These are phyloP conservation scores for Mellivora capensis DNA, from an alignment of 2,113 vertebrate genomes.

Conservation along the genomic window DNA sequence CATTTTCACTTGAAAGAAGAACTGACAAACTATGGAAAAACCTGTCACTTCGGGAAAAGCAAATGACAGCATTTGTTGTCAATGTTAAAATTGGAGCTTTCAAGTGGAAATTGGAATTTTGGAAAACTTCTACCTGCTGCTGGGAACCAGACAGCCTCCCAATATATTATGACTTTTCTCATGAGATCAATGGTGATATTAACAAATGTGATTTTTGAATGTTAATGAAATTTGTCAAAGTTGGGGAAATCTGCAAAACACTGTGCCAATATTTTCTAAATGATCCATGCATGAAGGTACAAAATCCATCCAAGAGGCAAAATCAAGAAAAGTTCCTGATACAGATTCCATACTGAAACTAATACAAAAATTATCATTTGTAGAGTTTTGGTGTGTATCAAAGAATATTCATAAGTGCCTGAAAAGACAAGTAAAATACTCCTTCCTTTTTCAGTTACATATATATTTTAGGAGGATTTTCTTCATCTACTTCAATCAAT, in stretches of 20 bases:
- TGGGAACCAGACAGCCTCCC: not conserved
- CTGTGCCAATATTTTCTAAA: not conserved
- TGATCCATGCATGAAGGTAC: not conserved
- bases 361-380: not conserved
- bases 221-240: not conserved
- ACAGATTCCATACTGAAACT: not conserved
- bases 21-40: slow-evolving; percentile 34
- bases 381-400: not conserved
- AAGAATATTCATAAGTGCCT: not conserved
- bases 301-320: slow-evolving; percentile 19
- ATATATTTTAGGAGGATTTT: not conserved
- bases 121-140: slow-evolving; percentile 40
- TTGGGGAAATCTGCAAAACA: not conserved
- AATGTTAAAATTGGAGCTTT: slow-evolving; percentile 43
- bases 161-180: not conserved
- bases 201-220: not conserved
- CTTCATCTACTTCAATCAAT: not conserved
- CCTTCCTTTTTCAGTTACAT: not conserved
- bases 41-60: slow-evolving; percentile 45
- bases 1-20: slow-evolving; percentile 47
- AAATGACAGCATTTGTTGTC: slow-evolving; percentile 53
- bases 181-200: not conserved
- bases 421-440: not conserved
- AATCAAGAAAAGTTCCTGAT: not conserved
- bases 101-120: slow-evolving; percentile 44